Conservation (phyloP, 1,140 invertebrate species). For the Drosophila willistoni region DNA sequence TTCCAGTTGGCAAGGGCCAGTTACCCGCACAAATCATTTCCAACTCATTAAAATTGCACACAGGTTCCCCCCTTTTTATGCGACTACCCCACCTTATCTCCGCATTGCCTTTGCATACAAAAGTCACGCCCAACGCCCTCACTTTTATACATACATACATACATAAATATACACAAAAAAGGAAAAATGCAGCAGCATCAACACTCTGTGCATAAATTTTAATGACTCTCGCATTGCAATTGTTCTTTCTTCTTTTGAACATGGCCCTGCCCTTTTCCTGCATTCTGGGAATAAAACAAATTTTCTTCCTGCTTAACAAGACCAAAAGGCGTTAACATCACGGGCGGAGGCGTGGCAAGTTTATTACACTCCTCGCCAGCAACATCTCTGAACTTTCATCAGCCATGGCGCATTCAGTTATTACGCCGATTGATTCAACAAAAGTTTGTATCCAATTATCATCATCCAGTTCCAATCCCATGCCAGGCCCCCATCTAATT, state of each 20-base stretch:
- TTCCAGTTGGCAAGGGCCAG: constrained; percentile 43
- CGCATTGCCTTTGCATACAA: constrained; percentile 11
- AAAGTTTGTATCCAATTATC: constrained; percentile 59
- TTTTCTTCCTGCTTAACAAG: constrained; percentile 18
- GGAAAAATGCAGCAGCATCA: constrained; percentile 23
- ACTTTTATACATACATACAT: constrained; percentile 23
- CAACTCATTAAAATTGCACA: constrained; percentile 81
- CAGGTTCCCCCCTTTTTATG: constrained; percentile 22
- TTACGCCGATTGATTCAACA: constrained; percentile 66
- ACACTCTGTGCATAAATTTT: constrained; percentile 64
- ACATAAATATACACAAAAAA: background rate
- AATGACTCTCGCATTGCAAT: constrained; percentile 76
- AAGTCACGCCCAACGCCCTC: background rate
- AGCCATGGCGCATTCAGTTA: constrained; percentile 59
- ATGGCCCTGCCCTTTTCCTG: constrained; percentile 4
- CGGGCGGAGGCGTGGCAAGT: constrained; percentile 43
- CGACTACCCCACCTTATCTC: background rate
- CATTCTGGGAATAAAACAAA: constrained; percentile 33
- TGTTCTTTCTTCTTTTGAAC: constrained; percentile 50
- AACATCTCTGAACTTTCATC: constrained; percentile 40
- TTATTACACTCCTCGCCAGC: constrained; percentile 19
- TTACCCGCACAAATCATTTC: constrained; percentile 79
- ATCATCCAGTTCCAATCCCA: too few species aligned
- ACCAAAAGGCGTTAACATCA: constrained; percentile 28
- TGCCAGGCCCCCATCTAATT: background rate